Evolutionary conservation across 2,797 vertebrate genomes (phyloP), one percentile per base, ranked within the genome.

Genomic region (Yasuhikotakia modesta): DNA sequence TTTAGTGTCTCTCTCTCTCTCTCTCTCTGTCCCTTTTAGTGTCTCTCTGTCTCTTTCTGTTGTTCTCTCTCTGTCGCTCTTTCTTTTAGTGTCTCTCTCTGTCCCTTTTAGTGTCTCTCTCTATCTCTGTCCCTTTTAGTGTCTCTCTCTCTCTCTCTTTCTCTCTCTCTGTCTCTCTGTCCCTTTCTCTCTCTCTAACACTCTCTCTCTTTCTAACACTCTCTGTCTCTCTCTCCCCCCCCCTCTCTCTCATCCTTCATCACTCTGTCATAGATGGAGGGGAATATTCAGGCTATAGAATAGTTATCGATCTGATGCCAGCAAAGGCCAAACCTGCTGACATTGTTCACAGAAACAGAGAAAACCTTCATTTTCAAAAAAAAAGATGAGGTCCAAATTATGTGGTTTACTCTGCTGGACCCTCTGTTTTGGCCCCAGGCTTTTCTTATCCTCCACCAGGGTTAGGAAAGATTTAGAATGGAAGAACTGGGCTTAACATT

Each of bases 281-380:
- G 87, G 86, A 81, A 82, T 84, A 83, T 87, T 89, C 84, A 80
- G 84, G 83, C 90, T 86, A 70, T 82, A 89, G 89, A 90, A 89
- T 87, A 84, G 46, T 21, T 88, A 93, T 93, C 86, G 91, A 93
- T 93, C 90, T 58, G 52, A 83, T 86, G 66, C 79, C 85, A 12
- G 87, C 87, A 82, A 79, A 80, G 84, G 61, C 85, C 86, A 87
- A 91, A 92, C 83, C 86, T 86, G 91, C 91, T 93, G 92, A 93
- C 91, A 89, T 84, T 73, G 53, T 74, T 83, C 86, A 87, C 86
- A 90, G 52, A 79, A 66, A 82, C 57, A 27, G 24, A 60, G 82
- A 16, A 45, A 77, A 52, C 78, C 72, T 79, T 75, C 50, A 67
- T 32, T 61, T 61, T 61, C n/a, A n/a, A 30, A 16, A 46, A 67